A percentile compares a stretch with the other conserved stretches of the same genome.
phyloP scores from a whole-genome alignment of 2,888 invertebrate genomes.

The Acleris holmiana region DNA sequence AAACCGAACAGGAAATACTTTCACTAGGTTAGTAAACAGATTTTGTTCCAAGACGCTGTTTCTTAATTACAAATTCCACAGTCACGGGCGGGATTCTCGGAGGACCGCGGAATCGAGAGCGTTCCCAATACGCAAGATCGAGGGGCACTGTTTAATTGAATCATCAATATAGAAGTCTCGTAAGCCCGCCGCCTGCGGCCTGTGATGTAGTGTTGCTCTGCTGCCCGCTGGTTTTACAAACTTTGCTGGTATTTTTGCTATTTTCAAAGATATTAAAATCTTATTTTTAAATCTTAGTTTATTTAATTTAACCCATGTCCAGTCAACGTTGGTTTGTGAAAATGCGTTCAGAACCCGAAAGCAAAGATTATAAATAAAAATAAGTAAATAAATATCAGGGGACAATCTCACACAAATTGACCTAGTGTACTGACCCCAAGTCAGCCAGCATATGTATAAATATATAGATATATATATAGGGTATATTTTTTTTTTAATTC shows the following conservation, averaged over 20 bases:
- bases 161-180: conserved; percentile 63
- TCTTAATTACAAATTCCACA: conserved; percentile 76
- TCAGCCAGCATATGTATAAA: too few relatives aligned
- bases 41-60: conserved; percentile 67
- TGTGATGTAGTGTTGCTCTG: conserved; percentile 55
- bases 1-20: conserved; percentile 61
- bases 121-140: conserved; percentile 56
- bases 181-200: conserved; percentile 42
- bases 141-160: conserved; percentile 69
- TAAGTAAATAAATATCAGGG: too few relatives aligned
- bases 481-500: too few relatives aligned
- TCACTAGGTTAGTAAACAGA: conserved; percentile 62
- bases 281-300: neutral
- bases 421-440: too few relatives aligned
- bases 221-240: neutral
- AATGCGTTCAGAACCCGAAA: too few relatives aligned
- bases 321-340: too few relatives aligned
- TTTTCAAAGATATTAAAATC: neutral
- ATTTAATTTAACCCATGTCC: too few relatives aligned
- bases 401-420: too few relatives aligned
- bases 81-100: conserved; percentile 58
- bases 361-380: too few relatives aligned
- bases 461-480: too few relatives aligned
- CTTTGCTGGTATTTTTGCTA: neutral
- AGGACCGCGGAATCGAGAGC: conserved; percentile 45